Evolutionary conservation across 2,888 invertebrate genomes (phyloP), one percentile per base, ranked within the genome.

Genomic region (Pyrochroa serraticornis): DNA sequence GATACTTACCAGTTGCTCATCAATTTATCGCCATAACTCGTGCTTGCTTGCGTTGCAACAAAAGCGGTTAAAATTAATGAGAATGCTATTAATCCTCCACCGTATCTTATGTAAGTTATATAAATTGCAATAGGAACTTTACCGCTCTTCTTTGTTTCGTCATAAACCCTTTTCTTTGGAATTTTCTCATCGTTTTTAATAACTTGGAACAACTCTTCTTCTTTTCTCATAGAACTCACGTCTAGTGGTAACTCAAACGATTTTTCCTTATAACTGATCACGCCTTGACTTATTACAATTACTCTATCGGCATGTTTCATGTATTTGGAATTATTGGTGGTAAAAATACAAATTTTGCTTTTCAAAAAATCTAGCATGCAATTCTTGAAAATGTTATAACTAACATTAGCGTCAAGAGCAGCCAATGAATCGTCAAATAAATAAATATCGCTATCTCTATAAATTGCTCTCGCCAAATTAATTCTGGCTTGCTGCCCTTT

Each of bases 401-500:
- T 67, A 9, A 75, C 73, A 10, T 68, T 63, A 5, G 67, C 64
- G 53, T 75, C 75, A 42, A 75, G 39, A 30, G 71, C 66, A 3
- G 72, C 66, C 10, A 75, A 58, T 51, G 68, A 71, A 36, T 75
- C 75, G 54, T 75, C 75, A 12, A 75, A 45, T 30, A 75, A 58
- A 46, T 75, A 75, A 44, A 75, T 73, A 57, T 75, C 73, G 41
- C 69, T 67, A 2, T 72, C 59, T 55, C 64, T 72, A 49, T 75
- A 75, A 7, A 73, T 59, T 8, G 74, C 73, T 52, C 75, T 63
- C 0, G 74, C 74, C 13, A 75, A 54, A 54, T 71, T 73, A n/a
- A 75, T 70, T 41, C 75, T 63, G 6, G 72, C 65, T 66, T 75
- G 72, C 51, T 75, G 88, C 12, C 87, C 87, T 44, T 87, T 87